phyloP scores from a whole-genome alignment of 1,140 invertebrate genomes.

The Myzus persicae region DNA sequence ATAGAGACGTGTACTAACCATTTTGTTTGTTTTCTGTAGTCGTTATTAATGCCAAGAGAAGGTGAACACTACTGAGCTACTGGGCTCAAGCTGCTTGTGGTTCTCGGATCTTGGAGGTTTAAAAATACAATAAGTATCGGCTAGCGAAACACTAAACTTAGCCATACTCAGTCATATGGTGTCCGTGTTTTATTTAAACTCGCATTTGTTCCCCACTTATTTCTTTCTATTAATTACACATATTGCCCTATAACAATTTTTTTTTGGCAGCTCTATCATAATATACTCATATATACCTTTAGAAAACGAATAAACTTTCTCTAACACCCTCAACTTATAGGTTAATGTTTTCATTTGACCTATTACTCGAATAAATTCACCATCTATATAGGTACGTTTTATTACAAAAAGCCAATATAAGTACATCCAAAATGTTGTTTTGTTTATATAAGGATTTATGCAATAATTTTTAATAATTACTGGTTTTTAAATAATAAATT shows the following conservation, averaged over 20 bases:
- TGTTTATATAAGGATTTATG: not conserved
- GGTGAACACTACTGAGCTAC: slow-evolving; percentile 47
- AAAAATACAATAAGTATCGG: slow-evolving; percentile 49
- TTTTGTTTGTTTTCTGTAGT: slow-evolving; percentile 48
- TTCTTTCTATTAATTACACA: not conserved
- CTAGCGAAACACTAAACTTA: slow-evolving; percentile 56
- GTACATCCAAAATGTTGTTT: not conserved
- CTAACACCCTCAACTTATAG: not conserved
- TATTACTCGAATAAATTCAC: not conserved
- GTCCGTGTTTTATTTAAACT: slow-evolving; percentile 52
- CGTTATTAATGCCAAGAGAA: slow-evolving; percentile 31
- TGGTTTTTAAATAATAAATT: not conserved
- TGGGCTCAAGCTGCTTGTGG: not conserved
- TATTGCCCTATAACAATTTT: slow-evolving; percentile 21
- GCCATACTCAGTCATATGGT: slow-evolving; percentile 57
- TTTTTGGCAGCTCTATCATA: slow-evolving; percentile 36
- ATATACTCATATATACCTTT: not conserved
- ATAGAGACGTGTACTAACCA: slow-evolving; percentile 31
- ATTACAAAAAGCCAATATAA: not conserved
- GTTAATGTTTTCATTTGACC: slow-evolving; percentile 28
- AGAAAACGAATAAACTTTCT: slow-evolving; percentile 28
- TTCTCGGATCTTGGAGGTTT: slow-evolving; percentile 5
- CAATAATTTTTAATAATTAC: not conserved
- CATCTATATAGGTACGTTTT: not conserved
- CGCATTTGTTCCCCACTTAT: slow-evolving; percentile 6